These are phyloP conservation scores for Aphaenogaster rudis DNA, from an alignment of 1,140 invertebrate species.

Conservation along the genomic window DNA sequence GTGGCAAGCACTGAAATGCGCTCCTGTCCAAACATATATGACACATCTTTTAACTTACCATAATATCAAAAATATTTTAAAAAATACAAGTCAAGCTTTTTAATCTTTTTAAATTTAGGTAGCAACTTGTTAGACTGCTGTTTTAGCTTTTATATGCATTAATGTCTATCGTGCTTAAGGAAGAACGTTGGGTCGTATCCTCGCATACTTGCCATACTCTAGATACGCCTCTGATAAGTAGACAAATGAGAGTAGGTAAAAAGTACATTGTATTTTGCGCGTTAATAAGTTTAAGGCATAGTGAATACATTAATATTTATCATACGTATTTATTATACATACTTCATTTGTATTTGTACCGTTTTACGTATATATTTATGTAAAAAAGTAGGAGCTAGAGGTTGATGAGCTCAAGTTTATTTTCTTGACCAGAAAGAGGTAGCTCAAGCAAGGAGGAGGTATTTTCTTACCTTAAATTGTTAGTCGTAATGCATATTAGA, in stretches of 20 bases:
- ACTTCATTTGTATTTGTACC: not conserved
- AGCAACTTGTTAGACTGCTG: no score
- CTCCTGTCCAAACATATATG: no score
- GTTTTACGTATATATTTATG: not conserved
- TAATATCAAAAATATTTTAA: no score
- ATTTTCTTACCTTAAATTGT: slow-evolving; percentile 40
- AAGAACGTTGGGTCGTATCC: no score
- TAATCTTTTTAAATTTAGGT: no score
- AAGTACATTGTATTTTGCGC: not conserved
- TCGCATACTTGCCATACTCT: no score
- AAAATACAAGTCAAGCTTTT: no score
- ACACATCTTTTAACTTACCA: no score
- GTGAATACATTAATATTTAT: not conserved
- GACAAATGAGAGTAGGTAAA: not conserved
- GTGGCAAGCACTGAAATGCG: no score
- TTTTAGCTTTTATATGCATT: no score
- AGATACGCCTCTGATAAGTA: not conserved
- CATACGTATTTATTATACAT: not conserved
- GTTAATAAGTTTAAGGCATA: not conserved
- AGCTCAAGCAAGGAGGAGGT: not conserved
- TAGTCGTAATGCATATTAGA: slow-evolving; percentile 60
- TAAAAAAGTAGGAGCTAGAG: not conserved
- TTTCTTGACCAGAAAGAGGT: not conserved
- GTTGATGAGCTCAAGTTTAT: slow-evolving; percentile 5
- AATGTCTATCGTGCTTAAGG: no score